Evolutionary conservation across 2,888 invertebrate genomes (phyloP).

Genomic region (Tachina fera): DNA sequence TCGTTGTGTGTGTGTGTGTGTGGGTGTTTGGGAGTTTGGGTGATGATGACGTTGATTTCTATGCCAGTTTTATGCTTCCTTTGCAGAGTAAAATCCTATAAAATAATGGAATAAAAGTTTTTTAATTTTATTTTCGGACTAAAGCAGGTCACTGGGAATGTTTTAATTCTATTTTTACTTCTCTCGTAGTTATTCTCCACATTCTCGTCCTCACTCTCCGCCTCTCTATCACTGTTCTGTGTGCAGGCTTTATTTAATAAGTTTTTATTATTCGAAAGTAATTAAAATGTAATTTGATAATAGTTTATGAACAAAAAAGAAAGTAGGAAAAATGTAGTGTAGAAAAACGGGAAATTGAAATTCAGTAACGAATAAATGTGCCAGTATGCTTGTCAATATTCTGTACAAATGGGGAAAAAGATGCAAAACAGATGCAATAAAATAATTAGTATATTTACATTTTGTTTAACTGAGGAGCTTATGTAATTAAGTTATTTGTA

Average conservation of each 20-base stretch:
- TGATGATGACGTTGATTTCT: constrained; percentile 22
- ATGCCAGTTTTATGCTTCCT: not conserved
- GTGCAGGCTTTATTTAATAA: constrained; percentile 21
- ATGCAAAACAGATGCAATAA: not conserved
- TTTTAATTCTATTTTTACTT: constrained; percentile 32
- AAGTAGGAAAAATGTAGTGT: not conserved
- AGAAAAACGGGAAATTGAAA: constrained; percentile 48
- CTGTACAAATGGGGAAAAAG: not conserved
- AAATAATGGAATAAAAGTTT: constrained; percentile 1
- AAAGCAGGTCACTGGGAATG: constrained; percentile 64
- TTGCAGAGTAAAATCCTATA: constrained; percentile 5
- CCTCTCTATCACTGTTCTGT: not conserved
- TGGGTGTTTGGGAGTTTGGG: not conserved
- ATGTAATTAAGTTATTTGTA: no score
- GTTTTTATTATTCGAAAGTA: constrained; percentile 64
- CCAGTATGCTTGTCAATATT: not conserved
- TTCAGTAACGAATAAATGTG: constrained; percentile 4
- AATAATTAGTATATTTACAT: not conserved
- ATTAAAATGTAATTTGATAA: constrained; percentile 71
- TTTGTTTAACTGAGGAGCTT: no score
- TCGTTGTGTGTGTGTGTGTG: not conserved
- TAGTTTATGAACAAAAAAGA: constrained; percentile 48
- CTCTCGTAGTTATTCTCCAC: constrained; percentile 1
- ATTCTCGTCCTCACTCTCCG: not conserved
- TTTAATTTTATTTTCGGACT: constrained; percentile 18